Base-by-base conservation (phyloP, 2,888 invertebrate genomes). In the Drosophila mayaguana region DNA sequence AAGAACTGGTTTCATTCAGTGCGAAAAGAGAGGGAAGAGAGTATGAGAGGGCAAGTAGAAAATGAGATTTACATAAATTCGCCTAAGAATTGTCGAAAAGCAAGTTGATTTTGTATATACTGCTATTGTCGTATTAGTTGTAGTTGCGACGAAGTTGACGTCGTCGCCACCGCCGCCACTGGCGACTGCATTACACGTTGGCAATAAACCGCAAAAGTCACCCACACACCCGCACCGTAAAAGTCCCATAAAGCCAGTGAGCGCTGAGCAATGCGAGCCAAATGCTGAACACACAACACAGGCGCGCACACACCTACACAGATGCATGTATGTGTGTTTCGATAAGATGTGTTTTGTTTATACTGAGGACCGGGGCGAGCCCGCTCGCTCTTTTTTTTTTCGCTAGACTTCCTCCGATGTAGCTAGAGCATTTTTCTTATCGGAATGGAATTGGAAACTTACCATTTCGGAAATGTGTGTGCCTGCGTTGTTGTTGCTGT, bases 381-480 rank as follows among this genome's bases (percentile, higher is more conserved):
- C 43, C 45, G 59, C 60, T 36, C 42, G 45, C 56, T 40, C 8
- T 46, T 61, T 43, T 43, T 81, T 80, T 78, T 81, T 67, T 65
- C 25, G 67, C 53, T 51, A 48, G 8, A 48, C 22, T 40, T 36
- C 42, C 34, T 56, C 16, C 32, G 54, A 48, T 61, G n/a, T n/a
- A 53, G 34, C n/a, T 16, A 16, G 25, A n/a, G 18, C 42, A 36
- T 32, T 18, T 18, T 22, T 56, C 57, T 63, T 77, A 78, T 78
- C 70, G 38, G 57, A 20, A 48, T 11, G 1, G n/a, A 54, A 57
- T 32, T 43, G 61, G 22, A 16, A 67, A 78, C 80, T 80, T 54
- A 84, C 88, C 74, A 78, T 75, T 84, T 62, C 68, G 68, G 18
- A 73, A 75, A 66, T 63, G 59, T 8, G 51, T 50, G 43, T 64